These are phyloP conservation scores for Temnothorax unifasciatus DNA, from an alignment of 2,888 invertebrate genomes.

Conservation along the genomic window DNA sequence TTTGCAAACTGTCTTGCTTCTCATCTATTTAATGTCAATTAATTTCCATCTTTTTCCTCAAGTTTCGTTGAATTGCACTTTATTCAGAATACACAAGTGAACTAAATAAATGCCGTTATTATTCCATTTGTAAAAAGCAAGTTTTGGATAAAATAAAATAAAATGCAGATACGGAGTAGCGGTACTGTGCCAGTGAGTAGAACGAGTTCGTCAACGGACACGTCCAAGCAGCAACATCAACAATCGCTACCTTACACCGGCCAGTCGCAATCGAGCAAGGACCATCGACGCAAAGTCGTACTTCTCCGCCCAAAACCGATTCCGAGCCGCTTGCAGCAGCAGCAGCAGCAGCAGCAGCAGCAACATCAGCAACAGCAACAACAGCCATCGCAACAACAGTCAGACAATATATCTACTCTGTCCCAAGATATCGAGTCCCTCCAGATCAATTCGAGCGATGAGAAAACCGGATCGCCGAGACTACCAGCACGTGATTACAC, in stretches of 20 bases:
- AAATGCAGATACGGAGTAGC: conserved; percentile 72
- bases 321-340: conserved; percentile 87
- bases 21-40: not conserved
- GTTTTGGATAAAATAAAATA: conserved; percentile 22
- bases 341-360: conserved; percentile 78
- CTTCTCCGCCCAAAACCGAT: conserved; percentile 88
- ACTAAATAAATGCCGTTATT: conserved; percentile 11
- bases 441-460: conserved; percentile 84
- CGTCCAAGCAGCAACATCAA: conserved; percentile 74
- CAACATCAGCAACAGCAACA: conserved; percentile 60
- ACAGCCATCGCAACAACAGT: conserved; percentile 67
- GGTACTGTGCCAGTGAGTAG: conserved; percentile 77
- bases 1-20: not conserved
- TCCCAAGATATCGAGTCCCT: conserved; percentile 85
- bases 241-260: conserved; percentile 73
- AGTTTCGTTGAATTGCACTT: not conserved
- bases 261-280: conserved; percentile 75
- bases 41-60: not conserved
- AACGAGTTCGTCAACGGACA: conserved; percentile 82
- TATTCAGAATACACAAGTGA: too few species aligned
- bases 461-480: conserved; percentile 84
- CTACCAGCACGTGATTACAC: conserved; percentile 91
- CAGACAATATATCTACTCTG: conserved; percentile 82
- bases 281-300: conserved; percentile 86
- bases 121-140: not conserved